Conservation (phyloP, 2,113 vertebrate genomes). For the Mustela lutreola region DNA sequence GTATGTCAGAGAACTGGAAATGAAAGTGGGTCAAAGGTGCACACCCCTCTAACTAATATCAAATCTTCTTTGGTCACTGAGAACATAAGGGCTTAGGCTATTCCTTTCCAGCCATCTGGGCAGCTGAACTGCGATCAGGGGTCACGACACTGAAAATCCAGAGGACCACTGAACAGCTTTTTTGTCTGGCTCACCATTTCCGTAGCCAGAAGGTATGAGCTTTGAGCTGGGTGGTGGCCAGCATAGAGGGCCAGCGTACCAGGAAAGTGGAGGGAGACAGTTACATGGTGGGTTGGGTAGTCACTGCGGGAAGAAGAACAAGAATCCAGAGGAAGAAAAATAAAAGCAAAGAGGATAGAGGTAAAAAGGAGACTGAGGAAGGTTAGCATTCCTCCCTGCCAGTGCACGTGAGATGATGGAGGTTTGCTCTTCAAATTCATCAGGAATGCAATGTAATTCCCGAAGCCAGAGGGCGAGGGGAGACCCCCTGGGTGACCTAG, state of each 20-base stretch:
- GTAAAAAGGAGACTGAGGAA: neutral
- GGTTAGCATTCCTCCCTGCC: neutral
- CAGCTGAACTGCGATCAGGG: neutral
- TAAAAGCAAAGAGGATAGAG: neutral
- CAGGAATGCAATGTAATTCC: neutral
- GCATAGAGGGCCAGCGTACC: neutral
- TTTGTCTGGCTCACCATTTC: neutral
- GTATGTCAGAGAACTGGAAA: neutral
- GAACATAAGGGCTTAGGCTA: neutral
- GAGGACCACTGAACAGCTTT: neutral
- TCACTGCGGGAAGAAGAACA: neutral
- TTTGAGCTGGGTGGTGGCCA: neutral
- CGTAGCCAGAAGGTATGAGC: neutral
- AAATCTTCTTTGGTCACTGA: neutral
- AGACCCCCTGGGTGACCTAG: neutral
- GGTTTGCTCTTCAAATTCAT: neutral
- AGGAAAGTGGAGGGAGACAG: accelerated
- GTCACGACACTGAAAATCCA: neutral
- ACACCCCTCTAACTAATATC: neutral
- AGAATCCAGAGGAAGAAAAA: neutral
- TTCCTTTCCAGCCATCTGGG: neutral
- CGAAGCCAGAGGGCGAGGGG: neutral
- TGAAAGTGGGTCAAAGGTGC: neutral
- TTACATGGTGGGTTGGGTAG: neutral
- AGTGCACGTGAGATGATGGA: neutral